Evolutionary conservation across 2,113 vertebrate species (phyloP).

Genomic region (Crotalus horridus): DNA sequence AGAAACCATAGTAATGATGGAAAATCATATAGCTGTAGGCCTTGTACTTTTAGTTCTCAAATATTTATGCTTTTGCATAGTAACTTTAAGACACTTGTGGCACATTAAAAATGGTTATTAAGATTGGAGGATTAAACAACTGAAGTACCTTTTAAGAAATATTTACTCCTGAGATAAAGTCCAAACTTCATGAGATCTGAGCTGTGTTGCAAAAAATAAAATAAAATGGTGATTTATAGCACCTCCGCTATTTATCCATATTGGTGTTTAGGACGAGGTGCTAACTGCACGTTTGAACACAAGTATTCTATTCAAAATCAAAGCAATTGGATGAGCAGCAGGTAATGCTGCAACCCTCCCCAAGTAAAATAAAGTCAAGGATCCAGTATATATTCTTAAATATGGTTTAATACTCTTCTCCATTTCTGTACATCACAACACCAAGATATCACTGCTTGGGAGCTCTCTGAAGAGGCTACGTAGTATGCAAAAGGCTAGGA

Average conservation of each 20-base stretch:
- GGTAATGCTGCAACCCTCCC: neutral
- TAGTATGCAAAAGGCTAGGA: slow-evolving; percentile 76
- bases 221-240: neutral
- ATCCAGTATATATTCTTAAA: slow-evolving; percentile 81
- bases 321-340: neutral
- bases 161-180: neutral
- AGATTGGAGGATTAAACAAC: neutral
- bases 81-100: too few relatives aligned
- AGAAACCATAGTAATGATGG: neutral
- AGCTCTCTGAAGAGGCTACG: slow-evolving; percentile 82
- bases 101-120: too few relatives aligned
- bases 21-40: neutral
- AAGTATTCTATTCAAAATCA: neutral
- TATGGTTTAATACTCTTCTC: slow-evolving; percentile 90
- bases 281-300: neutral
- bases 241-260: neutral
- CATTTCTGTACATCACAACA: slow-evolving; percentile 90
- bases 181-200: neutral
- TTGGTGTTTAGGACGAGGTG: neutral
- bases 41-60: neutral
- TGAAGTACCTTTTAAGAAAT: neutral
- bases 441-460: slow-evolving; percentile 83
- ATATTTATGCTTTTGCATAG: neutral
- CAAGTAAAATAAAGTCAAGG: slow-evolving; percentile 60
- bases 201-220: neutral